Percentiles rank a stretch among this genome's conserved stretches.
Evolutionary conservation across 2,797 vertebrate species (phyloP).

Genomic region (Dromococcyx pavoninus): DNA sequence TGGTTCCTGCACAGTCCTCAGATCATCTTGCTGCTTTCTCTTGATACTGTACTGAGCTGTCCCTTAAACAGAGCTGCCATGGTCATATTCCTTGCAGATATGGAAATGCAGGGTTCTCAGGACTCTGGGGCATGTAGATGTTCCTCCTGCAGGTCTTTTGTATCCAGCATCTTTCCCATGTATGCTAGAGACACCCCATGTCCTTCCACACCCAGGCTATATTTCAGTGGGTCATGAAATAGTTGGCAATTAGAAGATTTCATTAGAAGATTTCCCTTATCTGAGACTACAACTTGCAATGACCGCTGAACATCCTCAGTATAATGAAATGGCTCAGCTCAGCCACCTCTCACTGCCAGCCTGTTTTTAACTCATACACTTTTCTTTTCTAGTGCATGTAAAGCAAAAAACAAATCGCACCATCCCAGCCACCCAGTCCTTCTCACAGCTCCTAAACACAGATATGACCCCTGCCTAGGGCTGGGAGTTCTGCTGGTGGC

Average conservation of each 20-base stretch:
- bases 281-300: fast-evolving
- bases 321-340: not conserved
- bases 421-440: not conserved
- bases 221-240: not conserved
- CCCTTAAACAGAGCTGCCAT: not conserved
- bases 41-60: not conserved
- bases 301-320: not conserved
- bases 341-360: not conserved
- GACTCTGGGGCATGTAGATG: not conserved
- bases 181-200: fast-evolving
- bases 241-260: not conserved
- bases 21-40: not conserved
- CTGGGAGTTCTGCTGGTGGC: not conserved
- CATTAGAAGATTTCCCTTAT: not conserved
- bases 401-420: not conserved
- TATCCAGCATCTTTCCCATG: not conserved
- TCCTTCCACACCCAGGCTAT: not conserved
- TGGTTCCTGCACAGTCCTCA: not conserved
- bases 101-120: not conserved
- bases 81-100: fast-evolving
- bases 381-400: not conserved
- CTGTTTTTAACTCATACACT: not conserved
- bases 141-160: not conserved
- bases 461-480: not conserved
- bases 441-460: not conserved